These are phyloP conservation scores for Sericinus montela DNA, from an alignment of 2,888 invertebrate species.

Conservation along the genomic window DNA sequence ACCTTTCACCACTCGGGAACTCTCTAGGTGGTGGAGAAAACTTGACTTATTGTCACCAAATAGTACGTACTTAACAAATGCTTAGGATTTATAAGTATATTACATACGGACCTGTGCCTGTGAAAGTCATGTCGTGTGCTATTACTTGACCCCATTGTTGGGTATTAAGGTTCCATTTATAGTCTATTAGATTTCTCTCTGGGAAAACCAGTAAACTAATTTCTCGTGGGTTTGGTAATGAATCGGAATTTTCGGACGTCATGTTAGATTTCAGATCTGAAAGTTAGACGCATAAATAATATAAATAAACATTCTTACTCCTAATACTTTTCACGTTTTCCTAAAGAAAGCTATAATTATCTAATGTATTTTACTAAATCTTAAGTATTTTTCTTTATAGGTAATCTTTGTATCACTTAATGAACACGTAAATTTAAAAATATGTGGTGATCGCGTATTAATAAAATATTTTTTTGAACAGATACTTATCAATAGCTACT, in stretches of 20 bases:
- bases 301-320: no score
- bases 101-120: background rate
- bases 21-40: background rate
- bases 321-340: no score
- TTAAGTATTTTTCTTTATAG: no score
- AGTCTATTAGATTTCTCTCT: background rate
- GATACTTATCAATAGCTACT: no score
- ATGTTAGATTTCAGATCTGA: background rate
- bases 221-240: conserved; percentile 6
- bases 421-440: no score
- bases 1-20: no score
- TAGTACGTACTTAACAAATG: background rate
- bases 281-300: background rate
- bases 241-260: background rate
- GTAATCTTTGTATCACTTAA: no score
- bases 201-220: background rate
- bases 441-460: no score
- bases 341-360: no score
- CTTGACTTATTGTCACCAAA: background rate
- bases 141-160: conserved; percentile 16
- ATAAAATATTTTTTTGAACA: no score
- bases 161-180: conserved; percentile 3
- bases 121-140: conserved; percentile 9
- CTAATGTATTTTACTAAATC: no score
- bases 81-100: background rate